Base-by-base conservation (phyloP, 2,113 vertebrate genomes). In the Monarcha castaneiventris region DNA sequence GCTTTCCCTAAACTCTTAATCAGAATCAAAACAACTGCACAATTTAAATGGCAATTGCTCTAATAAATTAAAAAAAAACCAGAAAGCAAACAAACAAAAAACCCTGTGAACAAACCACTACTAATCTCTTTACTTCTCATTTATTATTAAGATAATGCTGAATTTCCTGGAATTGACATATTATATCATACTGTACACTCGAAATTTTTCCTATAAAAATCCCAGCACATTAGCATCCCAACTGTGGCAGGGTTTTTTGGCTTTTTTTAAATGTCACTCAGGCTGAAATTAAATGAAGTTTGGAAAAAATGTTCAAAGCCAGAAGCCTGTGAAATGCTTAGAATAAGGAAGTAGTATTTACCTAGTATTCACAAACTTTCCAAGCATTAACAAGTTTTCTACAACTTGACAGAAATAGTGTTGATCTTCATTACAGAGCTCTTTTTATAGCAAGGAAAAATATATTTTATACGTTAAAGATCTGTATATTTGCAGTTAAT, bases 211-310 rank as follows among this genome's bases (percentile, higher is more conserved):
- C 51, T 64, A n/a, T n/a, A 84, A 32, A 87, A 93, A 72, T 54
- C 43, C 48, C 32, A 96, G 46, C 80, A 89, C 14, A 66, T 44
- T 54, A 87, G 4, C n/a, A 55, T 77, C 21, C 7, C 27, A 89
- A 16, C 29, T 52, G 52, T 54, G 12, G 17, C 51, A 54, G 39
- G 22, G 19, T 10, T 69, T 64, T 71, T 56, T 4, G 9, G 13
- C 16, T 73, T 75, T 75, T 75, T 52, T 46, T 32, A 76, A 84
- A 84, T 22, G 44, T 73, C 39, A 33, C 32, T 52, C 37, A 66
- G 8, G 55, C 48, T 95, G 92, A 96, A 96, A 95, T 86, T 78
- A 94, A 95, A 94, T 71, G 33, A 84, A 63, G 10, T 37, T 37
- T 87, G 25, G 30, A 49, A 89, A 72, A 49, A 81, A 79, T 51